phyloP scores from a whole-genome alignment of 2,888 invertebrate species.

The Stenoptilia bipunctidactyla region DNA sequence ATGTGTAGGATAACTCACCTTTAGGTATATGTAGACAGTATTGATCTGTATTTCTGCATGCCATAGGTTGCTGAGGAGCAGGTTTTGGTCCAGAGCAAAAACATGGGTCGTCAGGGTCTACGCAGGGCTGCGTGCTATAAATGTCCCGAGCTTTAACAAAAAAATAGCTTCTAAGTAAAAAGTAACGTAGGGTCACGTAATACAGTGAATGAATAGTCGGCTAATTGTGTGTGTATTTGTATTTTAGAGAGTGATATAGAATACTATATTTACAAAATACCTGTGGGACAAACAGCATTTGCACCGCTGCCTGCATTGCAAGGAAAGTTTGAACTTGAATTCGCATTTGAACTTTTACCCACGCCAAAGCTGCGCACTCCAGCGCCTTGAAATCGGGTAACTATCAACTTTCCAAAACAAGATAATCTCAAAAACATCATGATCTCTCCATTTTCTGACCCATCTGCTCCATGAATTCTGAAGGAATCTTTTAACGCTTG shows the following conservation, averaged over 20 bases:
- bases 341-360: constrained; percentile 9
- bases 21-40: constrained; percentile 60
- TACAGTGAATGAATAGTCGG: too few relatives aligned
- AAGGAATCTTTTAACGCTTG: constrained; percentile 74
- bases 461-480: constrained; percentile 59
- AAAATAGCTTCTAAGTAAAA: not conserved
- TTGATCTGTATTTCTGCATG: constrained; percentile 50
- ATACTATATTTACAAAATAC: too few relatives aligned
- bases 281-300: constrained; percentile 31
- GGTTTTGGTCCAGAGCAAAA: constrained; percentile 48
- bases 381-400: constrained; percentile 74
- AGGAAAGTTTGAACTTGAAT: not conserved
- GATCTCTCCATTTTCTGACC: constrained; percentile 68
- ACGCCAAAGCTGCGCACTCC: constrained; percentile 32
- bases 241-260: too few relatives aligned
- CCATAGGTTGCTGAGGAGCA: constrained; percentile 32
- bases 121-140: constrained; percentile 47
- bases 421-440: constrained; percentile 74
- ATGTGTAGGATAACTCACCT: constrained; percentile 31
- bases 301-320: constrained; percentile 15
- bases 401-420: constrained; percentile 75
- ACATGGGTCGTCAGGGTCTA: constrained; percentile 48
- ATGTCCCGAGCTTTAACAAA: constrained; percentile 41
- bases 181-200: not conserved
- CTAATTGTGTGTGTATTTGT: too few relatives aligned